Base-by-base conservation (phyloP, 2,113 vertebrate species). In the Megaptera novaeangliae region DNA sequence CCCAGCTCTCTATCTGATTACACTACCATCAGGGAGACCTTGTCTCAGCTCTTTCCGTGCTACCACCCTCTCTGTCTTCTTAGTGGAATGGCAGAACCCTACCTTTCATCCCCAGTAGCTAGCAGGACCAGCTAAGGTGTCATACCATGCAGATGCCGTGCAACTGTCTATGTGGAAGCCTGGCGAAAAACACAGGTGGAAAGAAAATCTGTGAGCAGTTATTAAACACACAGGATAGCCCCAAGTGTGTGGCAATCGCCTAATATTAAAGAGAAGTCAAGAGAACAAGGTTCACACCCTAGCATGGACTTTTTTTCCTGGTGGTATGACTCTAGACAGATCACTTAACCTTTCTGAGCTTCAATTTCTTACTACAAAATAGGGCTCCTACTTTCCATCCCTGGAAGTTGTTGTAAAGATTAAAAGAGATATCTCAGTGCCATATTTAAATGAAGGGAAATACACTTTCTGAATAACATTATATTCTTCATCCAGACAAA, bases 401-500 rank as follows among this genome's bases (percentile, higher is more conserved):
- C 59, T 49, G 52, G 84, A 93, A 49, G 34, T 41, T 75, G 12
- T 55, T 81, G 8, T 63, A 75, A 64, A 13, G 27, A 36, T 49
- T 82, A 89, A 86, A 94, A 89, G 55, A 85, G 36, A 20, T 82
- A 85, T 15, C 72, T 95, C 29, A 41, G 18, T 12, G 11, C 6
- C 11, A 39, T 41, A 72, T 29, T 89, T 95, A 94, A 88, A 80
- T n/a, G 74, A 66, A 92, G 49, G n/a, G 55, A 75, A 83, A 93
- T 21, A 46, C 52, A 81, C 27, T 82, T 93, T 72, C 39, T 78
- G 46, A 92, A 92, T 80, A 93, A 94, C 85, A 80, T 95, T 34
- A 25, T 78, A 77, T 77, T 94, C 69, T 88, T 71, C 39, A 93
- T 81, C 27, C n/a, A 46, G 71, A 91, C 29, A 93, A 91, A 96